A percentile compares a stretch with the other conserved stretches of the same genome.
phyloP scores from a whole-genome alignment of 2,888 invertebrate genomes.

The Orchestes rusci region DNA sequence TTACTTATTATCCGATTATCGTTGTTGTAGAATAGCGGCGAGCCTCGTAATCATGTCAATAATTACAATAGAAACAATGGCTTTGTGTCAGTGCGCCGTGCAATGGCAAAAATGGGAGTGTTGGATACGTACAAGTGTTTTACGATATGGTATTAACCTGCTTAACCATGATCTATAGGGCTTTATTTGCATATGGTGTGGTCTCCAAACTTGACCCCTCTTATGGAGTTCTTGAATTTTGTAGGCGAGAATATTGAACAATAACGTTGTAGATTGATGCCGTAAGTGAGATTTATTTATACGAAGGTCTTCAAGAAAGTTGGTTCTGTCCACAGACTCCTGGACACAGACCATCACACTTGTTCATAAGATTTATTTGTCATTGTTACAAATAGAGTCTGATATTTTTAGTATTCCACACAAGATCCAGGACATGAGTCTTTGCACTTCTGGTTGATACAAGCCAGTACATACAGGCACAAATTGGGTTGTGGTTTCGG shows the following conservation, averaged over 20 bases:
- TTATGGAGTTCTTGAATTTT: too few species aligned
- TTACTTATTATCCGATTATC: slow-evolving; percentile 2
- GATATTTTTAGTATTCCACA: slow-evolving; percentile 69
- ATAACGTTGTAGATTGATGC: too few species aligned
- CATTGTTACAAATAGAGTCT: too few species aligned
- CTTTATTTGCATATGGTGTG: too few species aligned
- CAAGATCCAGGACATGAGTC: slow-evolving; percentile 81
- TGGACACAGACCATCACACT: slow-evolving; percentile 63
- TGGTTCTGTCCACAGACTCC: slow-evolving; percentile 63
- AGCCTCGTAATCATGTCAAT: not conserved
- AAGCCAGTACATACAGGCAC: slow-evolving; percentile 72
- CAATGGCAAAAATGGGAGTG: not conserved
- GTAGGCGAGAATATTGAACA: too few species aligned
- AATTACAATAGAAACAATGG: slow-evolving; percentile 4
- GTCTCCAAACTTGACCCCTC: too few species aligned
- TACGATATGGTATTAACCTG: slow-evolving; percentile 1
- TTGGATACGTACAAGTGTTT: not conserved
- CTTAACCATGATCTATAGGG: too few species aligned
- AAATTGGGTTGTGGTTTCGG: slow-evolving; percentile 81
- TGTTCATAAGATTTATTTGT: slow-evolving; percentile 67
- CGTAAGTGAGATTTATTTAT: too few species aligned
- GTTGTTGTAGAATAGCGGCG: slow-evolving; percentile 1
- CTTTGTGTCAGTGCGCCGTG: too few species aligned
- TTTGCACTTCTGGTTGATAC: slow-evolving; percentile 70
- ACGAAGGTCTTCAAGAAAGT: too few species aligned